Evolutionary conservation across 2,888 invertebrate genomes (phyloP), one percentile per base, ranked within the genome.

Genomic region (Chymomyza procnemis): DNA sequence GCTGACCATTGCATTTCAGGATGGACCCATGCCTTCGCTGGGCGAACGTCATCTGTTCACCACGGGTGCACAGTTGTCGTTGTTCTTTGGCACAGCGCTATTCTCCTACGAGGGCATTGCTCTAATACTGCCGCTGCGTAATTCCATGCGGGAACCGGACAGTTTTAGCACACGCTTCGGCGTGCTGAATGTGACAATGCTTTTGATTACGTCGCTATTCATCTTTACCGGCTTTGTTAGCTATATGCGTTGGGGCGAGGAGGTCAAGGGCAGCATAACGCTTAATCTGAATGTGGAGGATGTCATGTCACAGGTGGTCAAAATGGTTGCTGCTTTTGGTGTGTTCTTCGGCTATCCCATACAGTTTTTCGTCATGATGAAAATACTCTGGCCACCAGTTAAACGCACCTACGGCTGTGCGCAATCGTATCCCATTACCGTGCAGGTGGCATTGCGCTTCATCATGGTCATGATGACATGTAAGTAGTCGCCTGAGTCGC

Each of bases 71-170:
- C 73, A 93, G 92, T 69, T 91, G 95, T 97, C 99, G 0, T 91
- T 99, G 1, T 99, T 96, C 91, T 98, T 99, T 88, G 99, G 99
- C 22, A 99, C 98, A 0, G 97, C 97, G 2, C 94, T 99, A 57
- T 99, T 97, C 90, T 96, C 99, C 0, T 99, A 98, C 88, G 99
- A 99, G 92, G 99, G 98, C 68, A 98, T 99, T 75, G 96, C 96
- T 61, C 90, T 97, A 92, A 96, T 98, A 3, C 91, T 99, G 34
- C 99, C 99, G 0, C 90, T 99, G 74, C 96, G 98, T 89, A 97
- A 97, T 88, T 95, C 97, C 85, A 98, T 99, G 98, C 93, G 92
- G 71, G 92, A 93, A 4, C 97, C 97, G 0, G 92, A 94, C 66
- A 92, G 93, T 66, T 98, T 99, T 90, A 94, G 94, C 75, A 95